Conservation (phyloP, 2,797 vertebrate species). For the Protosalanx chinensis region DNA sequence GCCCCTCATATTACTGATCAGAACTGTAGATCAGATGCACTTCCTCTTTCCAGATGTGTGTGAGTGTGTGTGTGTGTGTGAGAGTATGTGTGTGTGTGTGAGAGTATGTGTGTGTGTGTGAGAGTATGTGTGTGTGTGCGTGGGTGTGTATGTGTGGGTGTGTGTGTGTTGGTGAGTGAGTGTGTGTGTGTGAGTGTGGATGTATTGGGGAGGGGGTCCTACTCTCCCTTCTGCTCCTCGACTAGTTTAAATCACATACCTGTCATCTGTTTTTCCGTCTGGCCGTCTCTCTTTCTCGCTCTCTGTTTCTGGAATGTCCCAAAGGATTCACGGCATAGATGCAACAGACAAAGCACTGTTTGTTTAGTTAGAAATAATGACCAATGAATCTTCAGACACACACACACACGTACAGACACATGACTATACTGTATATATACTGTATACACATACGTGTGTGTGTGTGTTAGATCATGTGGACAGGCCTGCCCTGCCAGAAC, state of each 20-base stretch:
- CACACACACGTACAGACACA: not conserved
- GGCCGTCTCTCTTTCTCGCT: not conserved
- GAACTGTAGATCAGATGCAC: not conserved
- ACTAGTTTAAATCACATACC: no score
- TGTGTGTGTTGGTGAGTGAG: no score
- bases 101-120: not conserved
- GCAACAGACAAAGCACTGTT: not conserved
- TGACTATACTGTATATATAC: not conserved
- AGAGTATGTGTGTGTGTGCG: no score
- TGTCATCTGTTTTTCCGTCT: not conserved
- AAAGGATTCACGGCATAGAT: not conserved
- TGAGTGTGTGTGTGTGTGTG: no score
- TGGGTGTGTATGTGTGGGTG: no score
- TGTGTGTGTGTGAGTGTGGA: not conserved
- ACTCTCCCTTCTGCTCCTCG: no score
- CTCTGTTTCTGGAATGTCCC: not conserved
- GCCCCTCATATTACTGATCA: not conserved
- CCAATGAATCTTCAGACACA: not conserved
- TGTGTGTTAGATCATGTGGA: slow-evolving; percentile 78
- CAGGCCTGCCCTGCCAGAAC: slow-evolving; percentile 79
- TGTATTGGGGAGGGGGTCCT: not conserved
- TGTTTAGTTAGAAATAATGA: not conserved
- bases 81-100: no score
- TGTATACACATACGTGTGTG: not conserved
- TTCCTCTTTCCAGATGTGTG: not conserved